Evolutionary conservation across 1,140 invertebrate species (phyloP).

Genomic region (Drosophila littoralis): DNA sequence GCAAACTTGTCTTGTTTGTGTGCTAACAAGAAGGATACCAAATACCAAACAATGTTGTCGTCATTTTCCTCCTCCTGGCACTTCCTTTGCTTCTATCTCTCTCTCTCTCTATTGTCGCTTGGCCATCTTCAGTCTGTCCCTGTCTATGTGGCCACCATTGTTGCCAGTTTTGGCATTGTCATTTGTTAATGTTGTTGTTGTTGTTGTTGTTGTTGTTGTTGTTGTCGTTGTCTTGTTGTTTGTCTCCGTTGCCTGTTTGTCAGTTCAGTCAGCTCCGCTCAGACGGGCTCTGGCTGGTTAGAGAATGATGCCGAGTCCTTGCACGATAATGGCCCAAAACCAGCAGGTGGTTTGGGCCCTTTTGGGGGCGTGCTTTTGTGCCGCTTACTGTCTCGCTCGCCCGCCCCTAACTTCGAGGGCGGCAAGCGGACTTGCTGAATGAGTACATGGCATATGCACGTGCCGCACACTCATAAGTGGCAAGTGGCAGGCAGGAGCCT

Average conservation of each 20-base stretch:
- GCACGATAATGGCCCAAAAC: slow-evolving; percentile 52
- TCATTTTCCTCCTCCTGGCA: slow-evolving; percentile 35
- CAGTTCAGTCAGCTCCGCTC: slow-evolving; percentile 44
- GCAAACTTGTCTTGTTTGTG: slow-evolving; percentile 65
- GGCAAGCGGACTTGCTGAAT: not conserved
- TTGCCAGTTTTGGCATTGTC: slow-evolving; percentile 59
- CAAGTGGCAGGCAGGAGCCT: slow-evolving; percentile 46
- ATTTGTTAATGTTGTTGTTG: slow-evolving; percentile 37
- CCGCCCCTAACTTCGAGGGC: slow-evolving; percentile 1
- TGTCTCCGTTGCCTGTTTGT: slow-evolving; percentile 60
- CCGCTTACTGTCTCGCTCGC: slow-evolving; percentile 47
- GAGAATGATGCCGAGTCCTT: slow-evolving; percentile 33
- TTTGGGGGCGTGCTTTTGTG: slow-evolving; percentile 52
- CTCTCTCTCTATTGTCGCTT: slow-evolving; percentile 31
- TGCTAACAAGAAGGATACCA: slow-evolving; percentile 66
- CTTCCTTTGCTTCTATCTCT: slow-evolving; percentile 9
- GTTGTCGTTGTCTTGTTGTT: slow-evolving; percentile 43
- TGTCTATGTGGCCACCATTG: slow-evolving; percentile 52
- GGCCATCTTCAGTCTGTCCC: slow-evolving; percentile 33
- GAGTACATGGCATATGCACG: slow-evolving; percentile 46
- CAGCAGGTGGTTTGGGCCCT: slow-evolving; percentile 71
- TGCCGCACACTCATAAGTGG: slow-evolving; percentile 67
- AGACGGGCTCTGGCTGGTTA: slow-evolving; percentile 17
- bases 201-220: slow-evolving; percentile 34
- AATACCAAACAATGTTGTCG: slow-evolving; percentile 71